phyloP scores from a whole-genome alignment of 2,888 invertebrate species.

The Chymomyza fuscimana region DNA sequence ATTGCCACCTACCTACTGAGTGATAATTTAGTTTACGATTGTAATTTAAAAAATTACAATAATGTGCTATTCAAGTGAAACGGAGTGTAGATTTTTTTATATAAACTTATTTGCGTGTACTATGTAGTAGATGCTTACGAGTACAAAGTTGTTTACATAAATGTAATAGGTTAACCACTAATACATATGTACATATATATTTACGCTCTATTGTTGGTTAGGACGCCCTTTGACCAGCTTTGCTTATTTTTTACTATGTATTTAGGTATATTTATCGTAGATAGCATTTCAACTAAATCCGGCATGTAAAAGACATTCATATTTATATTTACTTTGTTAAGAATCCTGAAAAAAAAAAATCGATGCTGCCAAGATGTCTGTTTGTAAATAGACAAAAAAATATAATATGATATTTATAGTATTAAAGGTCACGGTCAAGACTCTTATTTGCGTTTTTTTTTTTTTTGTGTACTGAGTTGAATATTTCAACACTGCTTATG shows the following conservation, averaged over 20 bases:
- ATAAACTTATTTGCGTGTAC: neutral
- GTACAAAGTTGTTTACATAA: neutral
- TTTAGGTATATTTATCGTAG: neutral
- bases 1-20: too few species aligned
- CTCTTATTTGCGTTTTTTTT: neutral
- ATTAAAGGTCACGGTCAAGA: neutral
- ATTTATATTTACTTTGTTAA: neutral
- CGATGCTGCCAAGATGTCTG: neutral
- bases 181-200: neutral
- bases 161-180: neutral
- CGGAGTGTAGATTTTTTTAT: neutral
- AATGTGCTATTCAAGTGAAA: neutral
- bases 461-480: neutral
- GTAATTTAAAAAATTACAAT: too few species aligned
- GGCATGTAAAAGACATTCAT: neutral
- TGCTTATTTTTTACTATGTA: neutral
- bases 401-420: neutral
- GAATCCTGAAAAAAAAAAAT: neutral
- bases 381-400: neutral
- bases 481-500: neutral
- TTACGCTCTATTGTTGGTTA: neutral
- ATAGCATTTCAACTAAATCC: neutral
- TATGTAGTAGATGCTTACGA: neutral
- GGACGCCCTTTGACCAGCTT: neutral
- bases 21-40: neutral